Conservation (phyloP, 1,140 invertebrate species). For the Ceratosolen solmsi region DNA sequence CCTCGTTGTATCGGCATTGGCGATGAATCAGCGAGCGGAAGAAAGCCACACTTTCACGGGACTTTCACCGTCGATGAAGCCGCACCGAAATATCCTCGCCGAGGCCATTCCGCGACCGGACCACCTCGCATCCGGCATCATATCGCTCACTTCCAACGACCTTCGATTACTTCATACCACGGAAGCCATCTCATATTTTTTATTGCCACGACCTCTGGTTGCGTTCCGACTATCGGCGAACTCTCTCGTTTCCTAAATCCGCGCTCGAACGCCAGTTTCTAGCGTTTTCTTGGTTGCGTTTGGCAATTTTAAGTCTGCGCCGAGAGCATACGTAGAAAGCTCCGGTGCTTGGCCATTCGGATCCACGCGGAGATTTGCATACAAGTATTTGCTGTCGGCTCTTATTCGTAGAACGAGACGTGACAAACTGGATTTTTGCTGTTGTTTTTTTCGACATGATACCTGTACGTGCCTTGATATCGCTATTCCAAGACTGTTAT, state of each 20-base stretch:
- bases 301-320: neutral
- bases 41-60: constrained; percentile 71
- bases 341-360: neutral
- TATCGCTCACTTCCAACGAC: constrained; percentile 19
- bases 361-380: neutral
- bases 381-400: neutral
- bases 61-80: constrained; percentile 74
- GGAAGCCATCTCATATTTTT: constrained; percentile 18
- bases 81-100: constrained; percentile 60
- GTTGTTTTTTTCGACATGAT: neutral
- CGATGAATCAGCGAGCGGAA: constrained; percentile 71
- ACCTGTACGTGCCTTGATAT: too few relatives aligned
- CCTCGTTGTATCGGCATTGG: constrained; percentile 39
- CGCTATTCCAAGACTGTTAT: neutral
- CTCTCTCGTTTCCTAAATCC: neutral
- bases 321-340: neutral
- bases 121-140: constrained; percentile 34
- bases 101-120: constrained; percentile 36
- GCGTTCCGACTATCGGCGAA: neutral
- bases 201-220: neutral
- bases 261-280: neutral
- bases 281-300: neutral
- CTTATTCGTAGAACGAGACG: too few relatives aligned
- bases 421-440: neutral
- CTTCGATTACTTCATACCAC: constrained; percentile 42